These are phyloP conservation scores for Luscinia luscinia DNA, from an alignment of 2,797 vertebrate species.

Conservation along the genomic window DNA sequence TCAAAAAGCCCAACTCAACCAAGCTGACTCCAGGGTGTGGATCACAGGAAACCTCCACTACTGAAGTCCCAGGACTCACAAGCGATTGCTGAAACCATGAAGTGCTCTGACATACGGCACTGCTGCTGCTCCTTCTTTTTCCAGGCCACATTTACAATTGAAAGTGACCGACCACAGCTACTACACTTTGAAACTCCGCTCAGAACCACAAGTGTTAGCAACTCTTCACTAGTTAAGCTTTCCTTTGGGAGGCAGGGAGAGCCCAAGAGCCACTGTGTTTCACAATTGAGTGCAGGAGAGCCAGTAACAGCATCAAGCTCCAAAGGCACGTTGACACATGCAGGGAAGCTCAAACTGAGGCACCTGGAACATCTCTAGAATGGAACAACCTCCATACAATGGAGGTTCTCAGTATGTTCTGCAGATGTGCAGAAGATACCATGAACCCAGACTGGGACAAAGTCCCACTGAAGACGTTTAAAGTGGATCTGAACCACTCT, in stretches of 20 bases:
- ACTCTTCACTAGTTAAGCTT: not conserved
- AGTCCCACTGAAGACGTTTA: not conserved
- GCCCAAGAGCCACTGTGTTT: not conserved
- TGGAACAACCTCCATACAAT: rapidly evolving
- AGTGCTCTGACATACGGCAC: not conserved
- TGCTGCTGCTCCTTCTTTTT: not conserved
- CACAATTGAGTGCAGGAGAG: not conserved
- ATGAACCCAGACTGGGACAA: not conserved
- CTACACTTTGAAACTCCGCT: rapidly evolving
- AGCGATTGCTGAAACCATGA: not conserved
- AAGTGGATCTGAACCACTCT: not conserved
- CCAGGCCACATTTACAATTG: not conserved
- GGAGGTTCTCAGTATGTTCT: rapidly evolving
- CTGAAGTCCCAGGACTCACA: not conserved
- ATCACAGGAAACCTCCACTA: not conserved
- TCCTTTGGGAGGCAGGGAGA: not conserved
- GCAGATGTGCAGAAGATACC: not conserved
- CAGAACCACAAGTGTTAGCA: not conserved
- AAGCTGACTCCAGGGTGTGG: not conserved
- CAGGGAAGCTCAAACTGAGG: not conserved
- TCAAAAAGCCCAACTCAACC: not conserved
- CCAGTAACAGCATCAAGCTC: not conserved
- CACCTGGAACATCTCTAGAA: not conserved
- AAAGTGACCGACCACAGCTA: not conserved
- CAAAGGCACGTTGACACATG: rapidly evolving